A percentile compares a stretch with the other conserved stretches of the same genome.
These are phyloP conservation scores for Ectemnius continuus DNA, from an alignment of 2,888 invertebrate genomes.

Conservation along the genomic window DNA sequence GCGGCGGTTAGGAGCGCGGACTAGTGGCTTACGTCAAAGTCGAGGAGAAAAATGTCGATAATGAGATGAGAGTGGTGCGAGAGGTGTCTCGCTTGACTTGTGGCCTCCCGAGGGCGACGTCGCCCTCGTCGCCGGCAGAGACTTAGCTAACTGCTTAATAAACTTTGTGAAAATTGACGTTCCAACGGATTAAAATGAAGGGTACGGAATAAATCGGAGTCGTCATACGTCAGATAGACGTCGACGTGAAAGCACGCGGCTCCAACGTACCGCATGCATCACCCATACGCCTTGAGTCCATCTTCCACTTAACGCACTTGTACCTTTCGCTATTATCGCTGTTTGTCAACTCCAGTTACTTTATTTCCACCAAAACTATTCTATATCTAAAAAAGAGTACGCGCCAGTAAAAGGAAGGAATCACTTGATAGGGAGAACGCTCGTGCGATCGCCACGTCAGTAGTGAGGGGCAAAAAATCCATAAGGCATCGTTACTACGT, in stretches of 20 bases:
- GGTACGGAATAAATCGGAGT: slow-evolving; percentile 41
- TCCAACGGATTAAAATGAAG: slow-evolving; percentile 32
- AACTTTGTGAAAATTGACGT: slow-evolving; percentile 49
- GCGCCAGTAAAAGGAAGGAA: too few relatives aligned
- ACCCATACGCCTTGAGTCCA: slow-evolving; percentile 34
- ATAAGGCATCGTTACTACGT: slow-evolving; percentile 70
- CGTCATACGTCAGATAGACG: slow-evolving; percentile 52
- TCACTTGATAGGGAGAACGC: slow-evolving; percentile 28
- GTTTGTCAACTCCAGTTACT: too few relatives aligned
- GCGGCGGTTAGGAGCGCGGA: too few relatives aligned
- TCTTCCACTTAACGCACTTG: slow-evolving; percentile 11
- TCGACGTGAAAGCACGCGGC: slow-evolving; percentile 27
- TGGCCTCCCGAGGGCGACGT: not conserved
- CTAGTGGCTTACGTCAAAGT: not conserved
- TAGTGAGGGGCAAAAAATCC: slow-evolving; percentile 69
- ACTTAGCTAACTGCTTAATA: slow-evolving; percentile 41
- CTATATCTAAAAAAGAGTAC: too few relatives aligned
- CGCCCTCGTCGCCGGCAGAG: slow-evolving; percentile 11
- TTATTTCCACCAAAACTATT: too few relatives aligned
- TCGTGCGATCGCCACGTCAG: slow-evolving; percentile 74
- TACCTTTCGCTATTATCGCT: not conserved
- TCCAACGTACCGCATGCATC: slow-evolving; percentile 23
- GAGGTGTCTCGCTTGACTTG: not conserved
- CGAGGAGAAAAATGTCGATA: slow-evolving; percentile 22
- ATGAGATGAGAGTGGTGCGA: slow-evolving; percentile 20